These are phyloP conservation scores for Hydrotaea diabolus DNA, from an alignment of 2,888 invertebrate genomes.

Conservation along the genomic window DNA sequence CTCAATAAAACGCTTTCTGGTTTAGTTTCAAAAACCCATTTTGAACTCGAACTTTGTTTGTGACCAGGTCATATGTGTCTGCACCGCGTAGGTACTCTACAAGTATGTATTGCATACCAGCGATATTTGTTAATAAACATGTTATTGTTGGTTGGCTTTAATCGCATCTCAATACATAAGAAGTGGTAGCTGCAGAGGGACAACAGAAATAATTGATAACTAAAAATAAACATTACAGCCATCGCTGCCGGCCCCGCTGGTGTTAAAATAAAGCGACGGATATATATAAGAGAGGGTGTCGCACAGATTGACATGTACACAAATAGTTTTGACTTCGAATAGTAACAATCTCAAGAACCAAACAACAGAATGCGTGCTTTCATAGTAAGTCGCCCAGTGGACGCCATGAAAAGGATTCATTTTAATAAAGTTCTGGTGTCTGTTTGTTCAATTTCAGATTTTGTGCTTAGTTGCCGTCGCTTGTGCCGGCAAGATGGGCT, in stretches of 20 bases:
- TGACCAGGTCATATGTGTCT: too few relatives aligned
- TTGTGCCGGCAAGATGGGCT: slow-evolving; percentile 74
- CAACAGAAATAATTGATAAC: not conserved
- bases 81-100: not conserved
- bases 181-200: not conserved
- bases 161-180: not conserved
- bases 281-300: not conserved
- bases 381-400: slow-evolving; percentile 8
- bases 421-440: not conserved
- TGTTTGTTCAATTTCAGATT: slow-evolving; percentile 56
- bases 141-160: not conserved
- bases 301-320: not conserved
- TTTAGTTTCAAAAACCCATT: too few relatives aligned
- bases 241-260: not conserved
- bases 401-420: not conserved
- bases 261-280: not conserved
- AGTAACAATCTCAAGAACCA: not conserved
- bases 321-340: slow-evolving; percentile 1
- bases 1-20: too few relatives aligned
- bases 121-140: not conserved
- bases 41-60: too few relatives aligned
- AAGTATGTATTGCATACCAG: too few relatives aligned
- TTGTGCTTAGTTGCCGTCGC: slow-evolving; percentile 73
- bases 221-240: not conserved
- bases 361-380: slow-evolving; percentile 27